phyloP scores from a whole-genome alignment of 1,140 invertebrate species.

The Andrena cerasifolii region DNA sequence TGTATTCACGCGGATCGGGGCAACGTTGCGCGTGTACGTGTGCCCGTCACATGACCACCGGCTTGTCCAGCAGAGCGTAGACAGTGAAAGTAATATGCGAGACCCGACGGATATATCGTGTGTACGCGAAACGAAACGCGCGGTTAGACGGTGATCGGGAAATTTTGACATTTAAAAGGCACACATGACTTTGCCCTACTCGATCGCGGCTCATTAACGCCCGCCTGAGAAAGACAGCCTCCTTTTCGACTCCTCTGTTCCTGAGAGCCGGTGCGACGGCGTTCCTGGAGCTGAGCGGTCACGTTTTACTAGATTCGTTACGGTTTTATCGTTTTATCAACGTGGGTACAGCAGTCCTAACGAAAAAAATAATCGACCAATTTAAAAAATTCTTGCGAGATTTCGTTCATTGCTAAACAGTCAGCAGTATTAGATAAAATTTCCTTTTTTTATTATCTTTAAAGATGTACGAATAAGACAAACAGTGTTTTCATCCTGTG shows the following conservation, averaged over 20 bases:
- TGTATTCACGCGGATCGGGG: conserved; percentile 18
- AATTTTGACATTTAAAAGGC: conserved; percentile 64
- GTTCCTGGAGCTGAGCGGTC: no score
- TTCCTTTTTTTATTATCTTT: no score
- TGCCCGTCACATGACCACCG: neutral
- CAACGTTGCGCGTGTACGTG: neutral
- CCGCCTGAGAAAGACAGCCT: neutral
- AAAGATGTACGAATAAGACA: no score
- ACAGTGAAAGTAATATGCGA: conserved; percentile 65
- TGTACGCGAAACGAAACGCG: neutral
- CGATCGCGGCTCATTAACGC: neutral
- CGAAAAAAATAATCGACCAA: no score
- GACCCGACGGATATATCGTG: conserved; percentile 16
- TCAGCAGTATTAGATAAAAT: no score
- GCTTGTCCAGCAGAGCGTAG: conserved; percentile 60
- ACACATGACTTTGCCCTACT: conserved; percentile 48
- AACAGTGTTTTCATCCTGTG: no score
- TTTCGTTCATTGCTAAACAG: no score
- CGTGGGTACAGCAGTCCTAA: no score
- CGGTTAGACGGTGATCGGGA: conserved; percentile 41
- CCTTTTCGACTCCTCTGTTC: conserved; percentile 5
- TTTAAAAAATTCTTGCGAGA: no score
- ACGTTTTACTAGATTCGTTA: no score
- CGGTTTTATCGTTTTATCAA: no score
- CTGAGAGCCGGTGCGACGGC: no score